Base-by-base conservation (phyloP, 2,797 vertebrate species). In the Lagothrix lagotricha region DNA sequence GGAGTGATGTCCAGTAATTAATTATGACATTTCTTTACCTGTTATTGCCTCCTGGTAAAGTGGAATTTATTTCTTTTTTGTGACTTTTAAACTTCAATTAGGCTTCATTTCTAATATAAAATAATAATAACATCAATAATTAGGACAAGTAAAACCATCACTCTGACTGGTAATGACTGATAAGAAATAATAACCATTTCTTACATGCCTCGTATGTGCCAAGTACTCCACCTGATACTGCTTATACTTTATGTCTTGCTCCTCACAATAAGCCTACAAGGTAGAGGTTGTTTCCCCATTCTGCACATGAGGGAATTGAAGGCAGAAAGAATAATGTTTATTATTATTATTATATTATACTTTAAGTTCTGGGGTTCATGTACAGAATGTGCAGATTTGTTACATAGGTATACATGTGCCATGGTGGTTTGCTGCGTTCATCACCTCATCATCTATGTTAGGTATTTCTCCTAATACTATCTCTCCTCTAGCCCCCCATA, bases 11-110 rank as follows among this genome's bases (percentile, higher is more conserved):
- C 67, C 88, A 36, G 7, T 64, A 58, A 92, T 83, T 44, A n/a
- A 81, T 58, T 19, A 3, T 4, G 54, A 19, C 4, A 58, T 92
- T 91, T 86, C n/a, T 33, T 67, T 26, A 15, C 26, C 5, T 39
- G 3, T 67, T 72, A 48, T 46, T 92, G n/a, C 26, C 90, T 96
- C 61, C 80, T 79, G n/a, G 22, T 90, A 90, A 89, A 90, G 54
- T 95, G 22, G 14, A 75, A 79, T 79, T 95, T 77, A 54, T 26
- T 86, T 86, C 52, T 19, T 73, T 22, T 46, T 73, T 77, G 24
- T 81, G 52, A 54, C 30, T 82, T 92, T 80, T 41, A 73, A 82
- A 39, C 17, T 93, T 93, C 61, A 86, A 1, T 61, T 77, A 54
- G 44, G 20, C 44, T 86, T 64, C 87, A 58, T 93, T 85, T 79